Conservation (phyloP, 1,140 invertebrate genomes). For the Pseudomyrmex flavicornis region DNA sequence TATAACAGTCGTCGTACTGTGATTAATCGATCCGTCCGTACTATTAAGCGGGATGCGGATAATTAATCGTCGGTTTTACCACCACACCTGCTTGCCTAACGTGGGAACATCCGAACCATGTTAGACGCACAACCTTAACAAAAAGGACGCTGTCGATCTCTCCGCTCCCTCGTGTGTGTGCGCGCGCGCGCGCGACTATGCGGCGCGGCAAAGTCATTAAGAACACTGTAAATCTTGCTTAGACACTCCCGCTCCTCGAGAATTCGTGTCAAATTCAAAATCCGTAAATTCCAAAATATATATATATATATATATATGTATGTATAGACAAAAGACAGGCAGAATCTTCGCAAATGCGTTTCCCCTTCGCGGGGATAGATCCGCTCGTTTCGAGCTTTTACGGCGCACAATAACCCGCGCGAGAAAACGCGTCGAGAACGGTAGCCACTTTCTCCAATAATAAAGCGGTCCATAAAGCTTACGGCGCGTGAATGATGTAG, state of each 20-base stretch:
- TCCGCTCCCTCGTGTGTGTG: neutral
- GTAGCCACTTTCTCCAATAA: constrained; percentile 45
- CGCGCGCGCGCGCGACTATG: neutral
- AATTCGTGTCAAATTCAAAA: constrained; percentile 51
- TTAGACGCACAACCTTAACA: constrained; percentile 46
- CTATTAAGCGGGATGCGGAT: constrained; percentile 60
- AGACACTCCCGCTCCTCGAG: constrained; percentile 16
- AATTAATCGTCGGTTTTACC: constrained; percentile 60
- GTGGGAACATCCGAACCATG: constrained; percentile 57
- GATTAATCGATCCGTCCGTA: constrained; percentile 56
- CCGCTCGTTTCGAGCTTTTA: constrained; percentile 41
- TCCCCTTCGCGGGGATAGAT: neutral
- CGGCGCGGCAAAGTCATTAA: constrained; percentile 41
- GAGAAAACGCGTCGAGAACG: neutral
- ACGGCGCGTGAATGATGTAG: constrained; percentile 42
- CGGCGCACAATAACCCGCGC: constrained; percentile 49
- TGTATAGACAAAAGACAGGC: too few species aligned
- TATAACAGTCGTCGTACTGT: constrained; percentile 48
- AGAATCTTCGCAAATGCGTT: constrained; percentile 36
- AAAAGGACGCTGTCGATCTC: constrained; percentile 48
- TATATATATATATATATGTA: too few species aligned
- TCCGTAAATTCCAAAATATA: constrained; percentile 32
- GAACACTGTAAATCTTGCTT: constrained; percentile 60
- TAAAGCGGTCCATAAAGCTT: constrained; percentile 58
- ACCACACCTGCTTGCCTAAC: constrained; percentile 55